A percentile compares a stretch with the other conserved stretches of the same genome.
These are phyloP conservation scores for Bos indicus DNA, from an alignment of 2,113 vertebrate species.

Conservation along the genomic window DNA sequence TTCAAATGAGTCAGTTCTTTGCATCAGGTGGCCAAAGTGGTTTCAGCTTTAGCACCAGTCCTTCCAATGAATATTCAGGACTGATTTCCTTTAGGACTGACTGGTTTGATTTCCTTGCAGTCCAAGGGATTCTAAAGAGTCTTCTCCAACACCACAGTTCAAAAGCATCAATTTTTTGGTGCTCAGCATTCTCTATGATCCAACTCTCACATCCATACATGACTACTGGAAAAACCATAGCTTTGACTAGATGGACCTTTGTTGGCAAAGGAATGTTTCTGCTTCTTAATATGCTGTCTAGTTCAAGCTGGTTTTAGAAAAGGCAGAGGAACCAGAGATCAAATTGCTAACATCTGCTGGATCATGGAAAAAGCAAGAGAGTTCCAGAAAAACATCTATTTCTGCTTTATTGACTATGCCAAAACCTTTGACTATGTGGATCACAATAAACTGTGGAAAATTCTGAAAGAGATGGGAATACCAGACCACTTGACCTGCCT, in stretches of 20 bases:
- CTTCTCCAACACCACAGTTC: background rate
- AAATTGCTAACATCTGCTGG: too few relatives aligned
- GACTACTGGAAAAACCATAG: background rate
- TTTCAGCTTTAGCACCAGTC: background rate
- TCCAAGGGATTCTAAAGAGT: background rate
- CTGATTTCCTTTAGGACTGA: background rate
- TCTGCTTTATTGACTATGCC: too few relatives aligned
- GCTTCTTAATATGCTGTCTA: background rate
- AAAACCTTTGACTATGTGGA: too few relatives aligned
- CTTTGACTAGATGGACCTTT: background rate
- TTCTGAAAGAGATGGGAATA: too few relatives aligned
- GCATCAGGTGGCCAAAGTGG: background rate
- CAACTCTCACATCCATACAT: background rate
- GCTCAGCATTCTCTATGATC: background rate
- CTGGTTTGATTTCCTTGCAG: background rate
- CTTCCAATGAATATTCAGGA: background rate
- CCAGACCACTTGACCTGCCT: too few relatives aligned
- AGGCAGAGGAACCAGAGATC: too few relatives aligned
- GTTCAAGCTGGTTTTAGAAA: too few relatives aligned
- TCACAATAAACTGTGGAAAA: too few relatives aligned
- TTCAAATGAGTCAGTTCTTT: background rate
- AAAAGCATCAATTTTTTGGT: background rate
- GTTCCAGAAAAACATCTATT: too few relatives aligned
- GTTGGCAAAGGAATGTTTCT: background rate
- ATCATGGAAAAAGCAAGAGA: too few relatives aligned